A percentile compares a stretch with the other conserved stretches of the same genome.
These are phyloP conservation scores for Pollachius pollachius DNA, from an alignment of 2,113 vertebrate species.

Conservation along the genomic window DNA sequence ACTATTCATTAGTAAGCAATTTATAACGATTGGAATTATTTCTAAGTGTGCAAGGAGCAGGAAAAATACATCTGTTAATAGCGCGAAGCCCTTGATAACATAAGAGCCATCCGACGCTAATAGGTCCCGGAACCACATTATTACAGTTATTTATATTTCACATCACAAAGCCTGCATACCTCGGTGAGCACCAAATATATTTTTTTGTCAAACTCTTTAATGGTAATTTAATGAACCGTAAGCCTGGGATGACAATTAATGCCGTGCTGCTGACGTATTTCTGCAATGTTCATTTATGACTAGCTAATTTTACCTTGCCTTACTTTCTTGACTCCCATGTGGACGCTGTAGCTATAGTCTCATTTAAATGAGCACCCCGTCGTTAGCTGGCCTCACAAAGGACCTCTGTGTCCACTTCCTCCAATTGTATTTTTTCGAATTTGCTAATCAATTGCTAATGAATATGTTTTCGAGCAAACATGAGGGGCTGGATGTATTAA, in stretches of 20 bases:
- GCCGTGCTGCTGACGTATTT: conserved; percentile 53
- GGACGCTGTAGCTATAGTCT: conserved; percentile 53
- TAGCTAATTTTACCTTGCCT: conserved; percentile 67
- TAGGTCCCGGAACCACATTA: conserved; percentile 61
- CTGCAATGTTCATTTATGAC: conserved; percentile 67
- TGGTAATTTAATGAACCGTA: conserved; percentile 74
- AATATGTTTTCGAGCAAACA: conserved; percentile 53
- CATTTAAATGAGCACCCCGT: conserved; percentile 61
- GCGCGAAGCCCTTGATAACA: conserved; percentile 59
- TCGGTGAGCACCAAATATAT: conserved; percentile 73
- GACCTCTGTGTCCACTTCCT: conserved; percentile 46
- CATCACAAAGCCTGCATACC: conserved; percentile 65
- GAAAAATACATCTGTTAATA: conserved; percentile 71
- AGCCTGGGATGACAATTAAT: conserved; percentile 70
- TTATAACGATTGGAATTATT: conserved; percentile 68
- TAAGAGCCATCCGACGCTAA: conserved; percentile 61
- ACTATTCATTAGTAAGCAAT: conserved; percentile 66
- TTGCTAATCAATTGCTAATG: conserved; percentile 54
- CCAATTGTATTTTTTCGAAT: conserved; percentile 34
- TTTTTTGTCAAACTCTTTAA: conserved; percentile 71
- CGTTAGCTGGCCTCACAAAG: conserved; percentile 66
- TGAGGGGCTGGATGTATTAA: conserved; percentile 16
- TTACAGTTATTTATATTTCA: conserved; percentile 71
- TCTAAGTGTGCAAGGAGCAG: conserved; percentile 65
- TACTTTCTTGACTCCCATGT: conserved; percentile 35